Conservation (phyloP, 1,140 invertebrate genomes). For the Dryas iulia region DNA sequence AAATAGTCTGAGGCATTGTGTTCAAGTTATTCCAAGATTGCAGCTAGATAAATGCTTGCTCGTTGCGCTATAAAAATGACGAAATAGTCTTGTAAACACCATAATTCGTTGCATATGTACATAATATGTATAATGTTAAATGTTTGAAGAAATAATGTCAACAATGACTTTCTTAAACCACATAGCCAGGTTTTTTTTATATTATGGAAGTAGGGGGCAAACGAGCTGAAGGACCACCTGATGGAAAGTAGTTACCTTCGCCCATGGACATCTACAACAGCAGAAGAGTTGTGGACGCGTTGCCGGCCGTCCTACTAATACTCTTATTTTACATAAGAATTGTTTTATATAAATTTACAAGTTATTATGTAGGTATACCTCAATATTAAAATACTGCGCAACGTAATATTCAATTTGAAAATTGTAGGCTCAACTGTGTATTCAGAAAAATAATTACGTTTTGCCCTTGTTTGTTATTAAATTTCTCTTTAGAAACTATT, state of each 20-base stretch:
- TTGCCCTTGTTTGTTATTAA: constrained; percentile 3
- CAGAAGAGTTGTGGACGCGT: too few species aligned
- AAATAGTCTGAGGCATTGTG: constrained; percentile 15
- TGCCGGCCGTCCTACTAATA: too few species aligned
- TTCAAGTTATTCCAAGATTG: constrained; percentile 3
- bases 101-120: neutral
- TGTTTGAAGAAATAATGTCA: neutral
- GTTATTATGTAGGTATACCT: neutral
- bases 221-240: too few species aligned
- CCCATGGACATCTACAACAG: too few species aligned
- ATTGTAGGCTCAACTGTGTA: neutral
- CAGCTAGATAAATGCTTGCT: neutral
- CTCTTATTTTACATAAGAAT: too few species aligned
- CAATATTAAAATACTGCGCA: neutral
- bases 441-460: constrained; percentile 1
- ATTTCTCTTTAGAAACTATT: neutral
- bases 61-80: constrained; percentile 1
- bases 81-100: neutral
- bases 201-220: too few species aligned
- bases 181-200: too few species aligned
- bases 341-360: neutral
- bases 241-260: too few species aligned
- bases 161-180: neutral
- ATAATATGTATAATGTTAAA: neutral
- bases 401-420: neutral